phyloP scores from a whole-genome alignment of 1,140 invertebrate genomes.

The Microvelia longipes region DNA sequence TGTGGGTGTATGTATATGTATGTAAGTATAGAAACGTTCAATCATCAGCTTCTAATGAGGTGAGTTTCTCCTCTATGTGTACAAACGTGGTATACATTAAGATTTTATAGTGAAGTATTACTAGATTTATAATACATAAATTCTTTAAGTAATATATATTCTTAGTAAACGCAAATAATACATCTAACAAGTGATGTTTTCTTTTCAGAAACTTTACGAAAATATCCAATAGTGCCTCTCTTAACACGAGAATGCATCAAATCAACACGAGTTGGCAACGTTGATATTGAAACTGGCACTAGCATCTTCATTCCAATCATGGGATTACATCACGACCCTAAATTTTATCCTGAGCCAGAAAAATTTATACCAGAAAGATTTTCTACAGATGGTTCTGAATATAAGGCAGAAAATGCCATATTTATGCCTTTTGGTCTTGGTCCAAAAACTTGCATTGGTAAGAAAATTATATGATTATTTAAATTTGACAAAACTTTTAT shows the following conservation, averaged over 20 bases:
- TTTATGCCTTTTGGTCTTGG: constrained; percentile 46
- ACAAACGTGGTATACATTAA: too few relatives aligned
- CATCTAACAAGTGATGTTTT: too few relatives aligned
- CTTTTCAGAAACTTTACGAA: not conserved
- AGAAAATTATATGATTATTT: too few relatives aligned
- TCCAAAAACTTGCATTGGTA: constrained; percentile 37
- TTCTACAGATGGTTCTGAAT: constrained; percentile 26
- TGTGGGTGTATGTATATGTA: too few relatives aligned
- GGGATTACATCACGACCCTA: constrained; percentile 31
- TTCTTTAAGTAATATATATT: too few relatives aligned
- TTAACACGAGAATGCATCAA: not conserved
- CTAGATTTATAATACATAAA: too few relatives aligned
- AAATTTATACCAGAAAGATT: constrained; percentile 54
- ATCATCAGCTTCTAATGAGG: too few relatives aligned
- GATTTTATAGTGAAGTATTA: too few relatives aligned
- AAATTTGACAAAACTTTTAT: too few relatives aligned
- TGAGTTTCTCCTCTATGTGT: too few relatives aligned
- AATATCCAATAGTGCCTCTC: not conserved
- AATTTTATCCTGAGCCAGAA: constrained; percentile 41
- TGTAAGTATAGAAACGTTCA: too few relatives aligned
- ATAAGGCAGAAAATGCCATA: constrained; percentile 25
- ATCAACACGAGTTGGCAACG: not conserved
- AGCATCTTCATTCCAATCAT: constrained; percentile 26
- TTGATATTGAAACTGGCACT: constrained; percentile 33
- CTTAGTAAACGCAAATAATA: too few relatives aligned